Evolutionary conservation across 2,888 invertebrate genomes (phyloP).

Genomic region (Tillus elongatus): DNA sequence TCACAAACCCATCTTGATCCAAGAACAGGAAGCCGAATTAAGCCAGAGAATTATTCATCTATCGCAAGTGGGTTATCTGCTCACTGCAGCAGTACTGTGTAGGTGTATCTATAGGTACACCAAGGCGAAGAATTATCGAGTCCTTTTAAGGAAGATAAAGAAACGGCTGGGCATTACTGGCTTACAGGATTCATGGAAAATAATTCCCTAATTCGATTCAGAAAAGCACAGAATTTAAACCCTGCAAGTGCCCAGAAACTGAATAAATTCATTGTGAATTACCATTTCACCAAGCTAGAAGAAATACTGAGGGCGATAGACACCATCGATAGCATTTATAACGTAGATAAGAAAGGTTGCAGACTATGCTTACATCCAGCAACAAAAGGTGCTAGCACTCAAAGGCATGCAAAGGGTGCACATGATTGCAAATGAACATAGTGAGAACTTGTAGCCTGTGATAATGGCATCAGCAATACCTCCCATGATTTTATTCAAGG

Average conservation of each 20-base stretch:
- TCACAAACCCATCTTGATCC: too few species aligned
- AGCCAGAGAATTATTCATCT: not conserved
- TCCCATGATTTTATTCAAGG: constrained; percentile 26
- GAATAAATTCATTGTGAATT: constrained; percentile 21
- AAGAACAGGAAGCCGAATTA: constrained; percentile 1
- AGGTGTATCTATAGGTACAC: not conserved
- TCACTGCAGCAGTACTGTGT: not conserved
- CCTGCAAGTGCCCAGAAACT: constrained; percentile 24
- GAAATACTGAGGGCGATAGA: constrained; percentile 17
- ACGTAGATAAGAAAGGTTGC: constrained; percentile 29
- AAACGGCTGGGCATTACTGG: not conserved
- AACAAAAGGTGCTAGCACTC: constrained; percentile 23
- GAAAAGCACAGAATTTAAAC: constrained; percentile 27
- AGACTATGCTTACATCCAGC: constrained; percentile 25
- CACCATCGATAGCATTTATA: constrained; percentile 16
- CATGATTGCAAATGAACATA: constrained; percentile 27
- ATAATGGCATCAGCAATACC: constrained; percentile 27
- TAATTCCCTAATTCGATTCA: constrained; percentile 1
- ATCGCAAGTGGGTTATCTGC: not conserved
- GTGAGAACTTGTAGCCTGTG: constrained; percentile 29
- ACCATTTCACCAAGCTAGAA: constrained; percentile 23
- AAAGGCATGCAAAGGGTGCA: constrained; percentile 28
- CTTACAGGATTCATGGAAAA: not conserved
- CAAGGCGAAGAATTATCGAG: not conserved
- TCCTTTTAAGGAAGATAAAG: not conserved